A percentile compares a stretch with the other conserved stretches of the same genome.
phyloP scores from a whole-genome alignment of 2,888 invertebrate genomes.

The Cheilosia urbana region DNA sequence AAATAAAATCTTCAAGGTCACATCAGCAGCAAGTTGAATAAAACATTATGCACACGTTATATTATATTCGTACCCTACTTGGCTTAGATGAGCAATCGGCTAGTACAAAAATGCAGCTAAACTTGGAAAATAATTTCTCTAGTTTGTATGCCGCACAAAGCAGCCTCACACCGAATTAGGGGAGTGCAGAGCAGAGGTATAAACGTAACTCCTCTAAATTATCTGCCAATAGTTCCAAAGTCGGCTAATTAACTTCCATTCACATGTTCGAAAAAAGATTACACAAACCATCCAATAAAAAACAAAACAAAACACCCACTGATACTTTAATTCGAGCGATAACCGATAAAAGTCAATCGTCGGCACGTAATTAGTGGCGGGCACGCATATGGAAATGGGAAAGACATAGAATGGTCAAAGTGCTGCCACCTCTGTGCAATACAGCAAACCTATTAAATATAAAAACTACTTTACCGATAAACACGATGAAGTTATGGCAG shows the following conservation, averaged over 20 bases:
- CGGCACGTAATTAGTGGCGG: conserved; percentile 29
- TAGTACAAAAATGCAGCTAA: too few relatives aligned
- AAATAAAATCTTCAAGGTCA: conserved; percentile 53
- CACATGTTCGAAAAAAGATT: conserved; percentile 26
- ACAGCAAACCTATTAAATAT: not conserved
- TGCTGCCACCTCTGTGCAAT: conserved; percentile 54
- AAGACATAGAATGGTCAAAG: not conserved
- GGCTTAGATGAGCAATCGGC: too few relatives aligned
- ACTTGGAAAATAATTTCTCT: too few relatives aligned
- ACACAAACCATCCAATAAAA: conserved; percentile 30
- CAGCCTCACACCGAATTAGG: too few relatives aligned
- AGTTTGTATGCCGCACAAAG: too few relatives aligned
- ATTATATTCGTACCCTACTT: not conserved
- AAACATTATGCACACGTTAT: conserved; percentile 28
- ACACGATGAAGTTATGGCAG: not conserved
- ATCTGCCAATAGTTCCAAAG: conserved; percentile 38
- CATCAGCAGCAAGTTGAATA: conserved; percentile 30
- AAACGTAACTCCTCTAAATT: conserved; percentile 4
- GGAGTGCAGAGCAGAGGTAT: too few relatives aligned
- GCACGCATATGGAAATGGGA: conserved; percentile 2
- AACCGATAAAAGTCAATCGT: conserved; percentile 50
- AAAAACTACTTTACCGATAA: conserved; percentile 45
- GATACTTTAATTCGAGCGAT: conserved; percentile 44
- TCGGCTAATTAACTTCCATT: conserved; percentile 47
- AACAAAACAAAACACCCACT: conserved; percentile 2